Evolutionary conservation across 2,888 invertebrate species (phyloP).

Genomic region (Heliconius erato): DNA sequence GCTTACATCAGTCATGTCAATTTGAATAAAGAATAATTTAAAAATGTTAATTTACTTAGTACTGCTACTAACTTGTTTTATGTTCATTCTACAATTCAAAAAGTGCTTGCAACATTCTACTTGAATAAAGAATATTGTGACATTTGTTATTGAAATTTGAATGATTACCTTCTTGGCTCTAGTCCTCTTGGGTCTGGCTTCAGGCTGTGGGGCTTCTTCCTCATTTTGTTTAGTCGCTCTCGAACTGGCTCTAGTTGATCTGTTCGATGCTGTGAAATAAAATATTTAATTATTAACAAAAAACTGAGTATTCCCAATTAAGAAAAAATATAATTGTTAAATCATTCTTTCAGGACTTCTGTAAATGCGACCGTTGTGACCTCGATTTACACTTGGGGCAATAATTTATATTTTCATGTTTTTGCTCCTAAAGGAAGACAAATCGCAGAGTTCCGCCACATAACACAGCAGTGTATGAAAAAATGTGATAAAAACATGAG

Average conservation of each 20-base stretch:
- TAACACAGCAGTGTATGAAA: no score
- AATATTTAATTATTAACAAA: not conserved
- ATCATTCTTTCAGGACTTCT: not conserved
- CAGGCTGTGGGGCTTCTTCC: conserved; percentile 50
- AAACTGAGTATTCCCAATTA: not conserved
- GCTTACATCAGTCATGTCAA: no score
- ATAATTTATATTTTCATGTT: no score
- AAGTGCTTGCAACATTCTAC: not conserved
- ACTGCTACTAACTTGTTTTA: no score
- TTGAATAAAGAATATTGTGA: not conserved
- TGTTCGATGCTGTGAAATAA: conserved; percentile 48
- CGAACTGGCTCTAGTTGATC: conserved; percentile 64
- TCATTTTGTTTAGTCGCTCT: conserved; percentile 56
- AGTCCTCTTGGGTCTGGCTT: conserved; percentile 70
- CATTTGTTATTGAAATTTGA: not conserved
- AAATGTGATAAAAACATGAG: no score
- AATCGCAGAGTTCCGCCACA: no score
- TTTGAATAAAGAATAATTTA: no score
- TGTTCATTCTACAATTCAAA: no score
- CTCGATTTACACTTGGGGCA: no score
- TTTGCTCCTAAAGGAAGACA: no score
- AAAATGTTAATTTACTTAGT: no score
- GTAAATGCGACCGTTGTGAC: no score
- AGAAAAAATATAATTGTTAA: not conserved
- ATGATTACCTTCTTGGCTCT: conserved; percentile 69